Evolutionary conservation across 1,140 invertebrate species (phyloP).

Genomic region (Lucilia cuprina): DNA sequence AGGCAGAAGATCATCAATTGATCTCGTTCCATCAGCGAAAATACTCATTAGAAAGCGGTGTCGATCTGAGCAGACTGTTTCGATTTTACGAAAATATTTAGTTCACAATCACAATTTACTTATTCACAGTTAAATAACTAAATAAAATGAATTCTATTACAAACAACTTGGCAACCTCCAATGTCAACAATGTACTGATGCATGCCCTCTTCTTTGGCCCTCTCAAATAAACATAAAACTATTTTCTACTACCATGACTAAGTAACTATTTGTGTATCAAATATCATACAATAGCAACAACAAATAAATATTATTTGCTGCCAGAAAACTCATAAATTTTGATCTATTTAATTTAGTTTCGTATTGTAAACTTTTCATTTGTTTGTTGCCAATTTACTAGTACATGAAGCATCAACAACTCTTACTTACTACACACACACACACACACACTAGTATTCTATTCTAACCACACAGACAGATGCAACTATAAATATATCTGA

Average conservation of each 20-base stretch:
- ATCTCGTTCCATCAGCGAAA: no score
- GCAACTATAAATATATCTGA: neutral
- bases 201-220: neutral
- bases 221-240: neutral
- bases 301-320: slow-evolving; percentile 19
- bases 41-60: no score
- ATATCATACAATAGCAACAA: neutral
- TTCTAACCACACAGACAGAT: neutral
- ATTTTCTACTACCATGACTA: neutral
- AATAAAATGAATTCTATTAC: no score
- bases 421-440: no score
- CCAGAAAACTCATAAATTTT: slow-evolving; percentile 27
- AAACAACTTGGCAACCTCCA: neutral
- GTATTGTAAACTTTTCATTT: slow-evolving; percentile 30
- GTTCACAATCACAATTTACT: no score
- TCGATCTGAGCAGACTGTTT: no score
- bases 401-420: no score
- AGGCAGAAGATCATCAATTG: no score
- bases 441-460: no score
- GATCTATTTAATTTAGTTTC: slow-evolving; percentile 29
- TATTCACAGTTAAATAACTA: no score
- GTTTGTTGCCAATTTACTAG: neutral
- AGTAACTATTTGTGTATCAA: no score
- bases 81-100: no score
- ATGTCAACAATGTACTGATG: neutral